A percentile compares a stretch with the other conserved stretches of the same genome.
Conservation (phyloP, 2,113 vertebrate genomes). For the Scomber scombrus region DNA sequence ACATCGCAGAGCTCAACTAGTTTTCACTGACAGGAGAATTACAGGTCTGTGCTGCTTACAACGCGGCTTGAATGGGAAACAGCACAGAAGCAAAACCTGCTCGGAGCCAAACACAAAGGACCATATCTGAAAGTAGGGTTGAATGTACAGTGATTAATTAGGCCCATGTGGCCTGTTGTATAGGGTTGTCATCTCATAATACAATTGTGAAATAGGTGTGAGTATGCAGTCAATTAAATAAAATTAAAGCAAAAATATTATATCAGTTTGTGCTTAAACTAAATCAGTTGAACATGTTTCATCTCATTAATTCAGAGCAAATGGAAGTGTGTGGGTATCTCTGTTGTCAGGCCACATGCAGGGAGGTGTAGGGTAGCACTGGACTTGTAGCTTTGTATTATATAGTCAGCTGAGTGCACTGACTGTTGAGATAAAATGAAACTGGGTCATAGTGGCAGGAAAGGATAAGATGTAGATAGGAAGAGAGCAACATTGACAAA, state of each 20-base stretch:
- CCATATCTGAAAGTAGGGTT: constrained; percentile 1
- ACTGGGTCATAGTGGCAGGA: background rate
- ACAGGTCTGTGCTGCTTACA: constrained; percentile 10
- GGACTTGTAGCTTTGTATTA: background rate
- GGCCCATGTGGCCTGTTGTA: background rate
- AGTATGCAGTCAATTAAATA: background rate
- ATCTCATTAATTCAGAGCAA: background rate
- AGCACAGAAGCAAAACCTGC: background rate
- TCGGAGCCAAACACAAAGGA: constrained; percentile 4
- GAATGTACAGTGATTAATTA: constrained; percentile 17
- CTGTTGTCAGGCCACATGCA: background rate
- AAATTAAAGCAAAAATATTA: background rate
- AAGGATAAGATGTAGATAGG: background rate
- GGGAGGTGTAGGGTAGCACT: background rate
- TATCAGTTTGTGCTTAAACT: background rate
- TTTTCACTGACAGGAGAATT: constrained; percentile 23
- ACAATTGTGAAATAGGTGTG: background rate
- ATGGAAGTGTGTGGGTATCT: background rate
- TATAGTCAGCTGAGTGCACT: background rate
- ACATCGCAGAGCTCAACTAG: background rate
- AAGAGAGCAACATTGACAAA: no score
- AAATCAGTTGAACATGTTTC: background rate
- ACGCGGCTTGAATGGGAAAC: background rate
- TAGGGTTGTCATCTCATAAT: background rate
- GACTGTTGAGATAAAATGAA: constrained; percentile 1